Conservation (phyloP, 2,888 invertebrate species). For the Ormyrus pomaceus region DNA sequence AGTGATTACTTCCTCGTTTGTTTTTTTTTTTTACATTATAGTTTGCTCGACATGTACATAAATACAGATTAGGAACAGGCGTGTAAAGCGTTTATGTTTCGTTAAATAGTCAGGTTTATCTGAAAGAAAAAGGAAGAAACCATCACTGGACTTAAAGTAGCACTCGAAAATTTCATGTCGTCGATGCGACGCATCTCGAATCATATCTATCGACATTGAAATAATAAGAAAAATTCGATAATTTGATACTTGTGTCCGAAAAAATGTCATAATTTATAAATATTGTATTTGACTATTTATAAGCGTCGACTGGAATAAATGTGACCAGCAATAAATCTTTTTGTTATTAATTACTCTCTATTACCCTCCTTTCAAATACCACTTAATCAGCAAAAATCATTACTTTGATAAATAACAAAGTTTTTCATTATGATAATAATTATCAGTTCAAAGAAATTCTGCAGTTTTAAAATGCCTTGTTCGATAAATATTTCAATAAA, state of each 20-base stretch:
- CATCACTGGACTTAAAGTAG: constrained; percentile 36
- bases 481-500: too few species aligned
- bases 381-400: too few species aligned
- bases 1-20: constrained; percentile 47
- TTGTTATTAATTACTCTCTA: constrained; percentile 29
- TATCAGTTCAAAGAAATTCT: too few species aligned
- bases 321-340: constrained; percentile 66
- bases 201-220: constrained; percentile 38
- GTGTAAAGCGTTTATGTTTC: constrained; percentile 42
- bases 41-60: constrained; percentile 57
- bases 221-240: constrained; percentile 55
- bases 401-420: too few species aligned
- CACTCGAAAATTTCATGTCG: constrained; percentile 45
- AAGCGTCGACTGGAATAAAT: constrained; percentile 69
- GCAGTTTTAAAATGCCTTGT: too few species aligned
- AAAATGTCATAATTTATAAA: constrained; percentile 58
- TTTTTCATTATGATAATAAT: neutral
- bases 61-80: constrained; percentile 50
- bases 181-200: constrained; percentile 38
- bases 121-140: constrained; percentile 5
- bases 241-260: constrained; percentile 56
- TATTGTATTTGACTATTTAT: constrained; percentile 68
- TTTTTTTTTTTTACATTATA: constrained; percentile 58
- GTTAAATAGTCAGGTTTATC: constrained; percentile 53
- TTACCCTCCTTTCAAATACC: too few species aligned